Evolutionary conservation across 2,113 vertebrate genomes (phyloP), one percentile per base, ranked within the genome.

Genomic region (Castor canadensis): DNA sequence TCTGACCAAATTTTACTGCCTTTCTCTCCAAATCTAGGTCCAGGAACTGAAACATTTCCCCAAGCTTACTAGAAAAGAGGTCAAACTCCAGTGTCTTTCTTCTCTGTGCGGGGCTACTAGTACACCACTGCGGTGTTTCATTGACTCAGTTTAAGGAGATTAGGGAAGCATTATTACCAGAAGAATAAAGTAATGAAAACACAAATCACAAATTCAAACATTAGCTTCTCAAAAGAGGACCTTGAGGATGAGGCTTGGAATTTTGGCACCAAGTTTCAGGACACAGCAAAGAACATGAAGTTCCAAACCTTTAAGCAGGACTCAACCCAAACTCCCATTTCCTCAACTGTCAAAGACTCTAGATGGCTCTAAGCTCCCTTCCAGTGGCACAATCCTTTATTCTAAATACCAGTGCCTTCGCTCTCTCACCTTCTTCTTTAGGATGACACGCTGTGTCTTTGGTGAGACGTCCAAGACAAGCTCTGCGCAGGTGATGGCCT

Each of bases 391-490:
- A 43, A n/a, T 19, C 19, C 81, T 43, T 28, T 32, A 35, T 16
- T 64, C 60, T 40, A 47, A 0, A 16, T 22, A 5, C 52, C 54
- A 43, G 3, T 32, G 32, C 38, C n/a, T 40, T 54, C 47, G 19
- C 5, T 69, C 32, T 60, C 43, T 38, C 98, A 99, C 99, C 99
- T 99, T 99, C 97, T 99, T 99, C 96, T 99, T 99, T 83, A 99
- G 98, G 87, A 99, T 98, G 96, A 99, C 99, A 96, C 99, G 98
- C 15, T 99, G 99, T n/a, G 99, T 99, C 98, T 99, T 99, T 9
- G 99, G 98, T 58, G 99, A 99, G 93, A 99, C 99, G 95, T 99
- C 99, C 1, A 99, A 98, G 75, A 99, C 99, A 4, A 99, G 98
- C 90, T 99, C 99, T 87, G 99, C 98, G 96, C 97, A 98, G 43